Conservation (phyloP, 2,797 vertebrate species). For the Halcyon badia region DNA sequence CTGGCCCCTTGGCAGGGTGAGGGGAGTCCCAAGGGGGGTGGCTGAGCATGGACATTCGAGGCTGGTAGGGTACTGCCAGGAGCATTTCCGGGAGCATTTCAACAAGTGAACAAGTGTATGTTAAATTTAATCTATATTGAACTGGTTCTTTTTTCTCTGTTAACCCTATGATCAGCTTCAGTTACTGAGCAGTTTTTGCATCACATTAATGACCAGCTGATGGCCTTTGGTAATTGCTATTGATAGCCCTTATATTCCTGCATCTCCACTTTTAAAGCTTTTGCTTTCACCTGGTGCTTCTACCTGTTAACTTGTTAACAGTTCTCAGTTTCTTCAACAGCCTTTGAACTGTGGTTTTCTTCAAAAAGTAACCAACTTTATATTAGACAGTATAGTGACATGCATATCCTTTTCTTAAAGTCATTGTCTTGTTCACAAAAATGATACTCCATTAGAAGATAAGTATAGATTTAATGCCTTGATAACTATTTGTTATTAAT, state of each 20-base stretch:
- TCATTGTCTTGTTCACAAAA: neutral
- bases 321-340: neutral
- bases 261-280: neutral
- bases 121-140: neutral
- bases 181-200: neutral
- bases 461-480: neutral
- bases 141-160: neutral
- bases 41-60: no score
- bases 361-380: neutral
- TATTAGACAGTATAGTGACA: neutral
- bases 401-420: neutral
- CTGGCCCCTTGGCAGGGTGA: fast-evolving
- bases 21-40: fast-evolving
- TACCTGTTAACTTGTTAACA: neutral
- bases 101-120: neutral
- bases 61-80: no score
- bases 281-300: neutral
- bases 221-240: neutral
- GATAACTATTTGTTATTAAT: neutral
- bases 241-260: neutral
- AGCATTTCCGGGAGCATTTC: neutral
- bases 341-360: neutral
- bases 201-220: neutral
- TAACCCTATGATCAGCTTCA: neutral
- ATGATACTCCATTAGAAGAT: neutral